These are phyloP conservation scores for Micropterix aruncella DNA, from an alignment of 2,888 invertebrate species.

Conservation along the genomic window DNA sequence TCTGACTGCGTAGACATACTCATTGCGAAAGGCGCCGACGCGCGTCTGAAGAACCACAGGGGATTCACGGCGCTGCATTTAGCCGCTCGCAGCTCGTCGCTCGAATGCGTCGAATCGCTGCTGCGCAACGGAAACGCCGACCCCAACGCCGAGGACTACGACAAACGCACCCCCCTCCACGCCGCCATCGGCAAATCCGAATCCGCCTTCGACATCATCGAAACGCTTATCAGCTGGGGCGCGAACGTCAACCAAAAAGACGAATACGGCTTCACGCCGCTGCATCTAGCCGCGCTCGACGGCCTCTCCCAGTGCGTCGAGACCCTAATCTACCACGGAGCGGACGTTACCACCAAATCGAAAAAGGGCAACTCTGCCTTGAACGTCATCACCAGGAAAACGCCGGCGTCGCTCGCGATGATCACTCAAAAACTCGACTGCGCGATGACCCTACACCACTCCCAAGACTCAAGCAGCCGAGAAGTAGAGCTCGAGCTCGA, in stretches of 20 bases:
- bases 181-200: constrained; percentile 76
- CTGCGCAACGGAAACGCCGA: constrained; percentile 61
- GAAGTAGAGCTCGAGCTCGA: constrained; percentile 73
- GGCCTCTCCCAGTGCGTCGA: constrained; percentile 77
- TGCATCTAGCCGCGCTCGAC: constrained; percentile 76
- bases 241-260: constrained; percentile 75
- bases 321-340: constrained; percentile 69
- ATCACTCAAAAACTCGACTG: constrained; percentile 70
- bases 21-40: constrained; percentile 60
- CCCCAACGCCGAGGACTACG: constrained; percentile 67
- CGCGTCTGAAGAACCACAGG: constrained; percentile 58
- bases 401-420: constrained; percentile 73
- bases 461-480: constrained; percentile 61
- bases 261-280: constrained; percentile 72
- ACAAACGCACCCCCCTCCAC: constrained; percentile 69
- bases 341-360: constrained; percentile 79
- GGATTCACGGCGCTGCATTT: constrained; percentile 78
- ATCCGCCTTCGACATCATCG: constrained; percentile 66
- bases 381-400: constrained; percentile 74
- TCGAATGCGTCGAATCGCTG: constrained; percentile 68
- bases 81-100: constrained; percentile 64
- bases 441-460: constrained; percentile 64
- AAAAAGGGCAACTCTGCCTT: constrained; percentile 78
- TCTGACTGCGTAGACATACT: constrained; percentile 66
- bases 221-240: constrained; percentile 63